Evolutionary conservation across 2,113 vertebrate species (phyloP), one percentile per base, ranked within the genome.

Genomic region (Erythrocebus patas): DNA sequence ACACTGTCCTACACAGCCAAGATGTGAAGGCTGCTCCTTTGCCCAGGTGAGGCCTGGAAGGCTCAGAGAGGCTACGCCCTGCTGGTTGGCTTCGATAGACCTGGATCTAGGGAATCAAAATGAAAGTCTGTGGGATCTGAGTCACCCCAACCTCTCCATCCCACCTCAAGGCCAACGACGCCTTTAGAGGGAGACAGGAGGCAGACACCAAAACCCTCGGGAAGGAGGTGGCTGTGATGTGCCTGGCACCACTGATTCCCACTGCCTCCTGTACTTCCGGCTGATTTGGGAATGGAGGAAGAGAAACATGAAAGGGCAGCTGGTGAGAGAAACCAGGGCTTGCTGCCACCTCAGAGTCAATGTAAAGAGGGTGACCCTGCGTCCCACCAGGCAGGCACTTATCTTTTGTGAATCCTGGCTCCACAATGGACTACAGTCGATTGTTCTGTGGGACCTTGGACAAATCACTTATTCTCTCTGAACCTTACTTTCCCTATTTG

Each of bases 391-490:
- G 17, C 35, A 55, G 35, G 35, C 17, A 8, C 23, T n/a, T 73
- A 30, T 75, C 38, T 95, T 45, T 76, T 66, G 16, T 78, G 83
- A 95, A 92, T 13, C 20, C 43, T 48, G n/a, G 89, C 38, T 94
- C 57, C 38, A n/a, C 9, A 2, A 73, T 3, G 61, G 75, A 88
- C 61, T 59, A 87, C 70, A 23, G 55, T 64, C 43, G 70, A 50
- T 7, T 81, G 32, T 79, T 52, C 38, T 11, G n/a, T 22, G 38
- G 88, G 38, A 87, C 91, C 75, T 92, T 90, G 89, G 89, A 96
- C 93, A 93, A 90, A 96, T 97, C 85, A 80, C 92, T 96, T 93
- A 73, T 14, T 83, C 50, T 97, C 66, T 91, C 48, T 94, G 89
- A 91, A 85, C 32, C 32, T 72, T 76, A 87, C 18, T 8, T 30